Conservation (phyloP, 2,797 vertebrate genomes). For the Netta rufina region DNA sequence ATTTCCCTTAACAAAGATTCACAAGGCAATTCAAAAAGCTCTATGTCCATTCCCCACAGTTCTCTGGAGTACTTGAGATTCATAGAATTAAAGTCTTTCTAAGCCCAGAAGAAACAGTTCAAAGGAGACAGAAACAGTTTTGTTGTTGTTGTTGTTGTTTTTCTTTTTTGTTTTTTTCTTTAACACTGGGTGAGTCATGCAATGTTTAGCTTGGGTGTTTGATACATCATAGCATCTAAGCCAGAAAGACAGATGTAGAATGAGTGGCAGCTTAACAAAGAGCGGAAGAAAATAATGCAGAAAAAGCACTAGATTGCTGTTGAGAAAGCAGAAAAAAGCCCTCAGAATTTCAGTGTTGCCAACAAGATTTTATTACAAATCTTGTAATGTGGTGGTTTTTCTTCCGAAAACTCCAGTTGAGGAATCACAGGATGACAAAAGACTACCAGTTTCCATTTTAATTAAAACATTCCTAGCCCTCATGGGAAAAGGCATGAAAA, state of each 20-base stretch:
- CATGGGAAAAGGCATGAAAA: slow-evolving; percentile 7
- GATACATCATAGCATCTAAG: slow-evolving; percentile 21
- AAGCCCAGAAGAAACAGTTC: slow-evolving; percentile 16
- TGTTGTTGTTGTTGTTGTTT: neutral
- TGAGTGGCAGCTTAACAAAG: slow-evolving; percentile 34
- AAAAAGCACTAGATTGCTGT: neutral
- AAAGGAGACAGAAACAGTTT: neutral
- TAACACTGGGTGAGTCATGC: slow-evolving; percentile 6
- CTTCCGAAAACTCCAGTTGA: neutral
- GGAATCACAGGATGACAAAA: slow-evolving; percentile 11
- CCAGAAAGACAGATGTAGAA: slow-evolving; percentile 36
- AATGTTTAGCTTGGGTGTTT: slow-evolving; percentile 39
- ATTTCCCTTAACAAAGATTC: slow-evolving; percentile 32
- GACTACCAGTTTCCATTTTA: slow-evolving; percentile 14
- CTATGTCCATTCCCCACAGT: neutral
- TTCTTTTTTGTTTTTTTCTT: neutral
- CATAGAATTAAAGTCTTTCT: slow-evolving; percentile 34
- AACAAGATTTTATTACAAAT: slow-evolving; percentile 5
- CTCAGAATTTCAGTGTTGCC: neutral
- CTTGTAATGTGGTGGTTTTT: neutral
- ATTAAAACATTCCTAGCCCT: neutral
- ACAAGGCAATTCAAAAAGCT: slow-evolving; percentile 25
- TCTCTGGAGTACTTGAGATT: neutral
- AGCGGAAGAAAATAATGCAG: neutral
- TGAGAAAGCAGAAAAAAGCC: neutral